Conservation (phyloP, 2,113 vertebrate genomes). For the Etia nguti region DNA sequence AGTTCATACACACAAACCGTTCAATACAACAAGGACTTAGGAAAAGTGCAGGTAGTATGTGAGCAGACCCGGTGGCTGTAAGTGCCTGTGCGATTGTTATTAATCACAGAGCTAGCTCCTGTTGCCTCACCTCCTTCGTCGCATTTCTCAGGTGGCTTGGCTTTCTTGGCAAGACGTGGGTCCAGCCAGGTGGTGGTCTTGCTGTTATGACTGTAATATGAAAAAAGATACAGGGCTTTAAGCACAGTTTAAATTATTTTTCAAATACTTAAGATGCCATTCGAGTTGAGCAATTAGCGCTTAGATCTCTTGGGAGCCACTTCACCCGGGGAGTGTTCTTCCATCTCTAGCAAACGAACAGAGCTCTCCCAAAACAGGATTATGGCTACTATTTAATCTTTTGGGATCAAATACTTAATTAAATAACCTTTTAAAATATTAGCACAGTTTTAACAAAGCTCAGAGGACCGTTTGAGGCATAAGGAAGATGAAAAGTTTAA, state of each 20-base stretch:
- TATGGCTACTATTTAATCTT: background rate
- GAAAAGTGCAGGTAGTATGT: background rate
- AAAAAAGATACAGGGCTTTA: conserved; percentile 10
- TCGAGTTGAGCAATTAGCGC: background rate
- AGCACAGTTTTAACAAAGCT: background rate
- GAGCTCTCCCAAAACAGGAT: background rate
- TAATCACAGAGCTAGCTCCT: background rate
- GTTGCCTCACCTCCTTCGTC: conserved; percentile 87
- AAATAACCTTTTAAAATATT: conserved; percentile 13
- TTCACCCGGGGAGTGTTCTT: background rate
- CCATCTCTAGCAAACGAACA: background rate
- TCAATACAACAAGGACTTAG: background rate
- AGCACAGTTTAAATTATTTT: background rate
- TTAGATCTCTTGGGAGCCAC: background rate
- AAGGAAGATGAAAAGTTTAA: background rate
- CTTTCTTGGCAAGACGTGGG: conserved; percentile 95
- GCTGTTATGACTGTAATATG: conserved; percentile 85
- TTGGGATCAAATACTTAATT: conserved; percentile 22
- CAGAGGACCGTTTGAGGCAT: background rate
- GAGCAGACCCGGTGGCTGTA: background rate
- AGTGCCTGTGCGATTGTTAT: rapidly evolving
- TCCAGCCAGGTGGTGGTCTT: conserved; percentile 99
- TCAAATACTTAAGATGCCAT: background rate
- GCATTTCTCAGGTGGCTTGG: conserved; percentile 96
- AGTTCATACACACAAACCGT: background rate